These are phyloP conservation scores for Myopa testacea DNA, from an alignment of 2,888 invertebrate genomes.

Conservation along the genomic window DNA sequence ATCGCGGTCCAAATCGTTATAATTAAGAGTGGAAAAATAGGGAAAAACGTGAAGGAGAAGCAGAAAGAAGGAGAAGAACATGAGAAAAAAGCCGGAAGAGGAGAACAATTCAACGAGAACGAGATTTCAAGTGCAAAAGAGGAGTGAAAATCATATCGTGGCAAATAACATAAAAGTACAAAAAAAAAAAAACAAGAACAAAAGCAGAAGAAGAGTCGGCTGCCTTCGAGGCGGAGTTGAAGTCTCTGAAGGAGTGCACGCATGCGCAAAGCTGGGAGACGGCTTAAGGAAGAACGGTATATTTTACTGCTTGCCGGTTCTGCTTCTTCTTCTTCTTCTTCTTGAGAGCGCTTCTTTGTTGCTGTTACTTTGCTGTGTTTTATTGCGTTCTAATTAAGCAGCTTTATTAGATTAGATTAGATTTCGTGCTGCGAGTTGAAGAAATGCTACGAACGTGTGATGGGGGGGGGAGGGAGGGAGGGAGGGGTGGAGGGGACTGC, in stretches of 20 bases:
- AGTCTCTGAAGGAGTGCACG: slow-evolving; percentile 23
- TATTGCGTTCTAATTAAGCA: slow-evolving; percentile 33
- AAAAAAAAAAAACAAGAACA: not conserved
- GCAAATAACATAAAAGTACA: not conserved
- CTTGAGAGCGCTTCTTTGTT: not conserved
- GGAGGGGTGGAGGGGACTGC: not conserved
- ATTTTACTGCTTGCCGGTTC: slow-evolving; percentile 1
- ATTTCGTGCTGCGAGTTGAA: not conserved
- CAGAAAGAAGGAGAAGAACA: not conserved
- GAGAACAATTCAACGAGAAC: not conserved
- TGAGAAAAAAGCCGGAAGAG: not conserved
- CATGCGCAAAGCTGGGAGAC: slow-evolving; percentile 30
- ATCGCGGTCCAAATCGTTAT: slow-evolving; percentile 34
- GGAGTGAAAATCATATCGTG: not conserved
- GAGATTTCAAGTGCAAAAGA: not conserved
- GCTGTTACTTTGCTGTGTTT: too few relatives aligned
- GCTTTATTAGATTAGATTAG: slow-evolving; percentile 29
- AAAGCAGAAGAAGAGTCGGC: not conserved
- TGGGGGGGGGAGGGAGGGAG: not conserved
- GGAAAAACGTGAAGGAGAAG: not conserved
- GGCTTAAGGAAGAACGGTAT: slow-evolving; percentile 22
- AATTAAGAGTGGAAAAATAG: slow-evolving; percentile 31
- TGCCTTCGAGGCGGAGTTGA: slow-evolving; percentile 9
- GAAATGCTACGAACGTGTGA: not conserved
- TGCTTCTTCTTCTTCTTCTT: not conserved